Evolutionary conservation across 2,888 invertebrate species (phyloP).

Genomic region (Malachius bipustulatus): DNA sequence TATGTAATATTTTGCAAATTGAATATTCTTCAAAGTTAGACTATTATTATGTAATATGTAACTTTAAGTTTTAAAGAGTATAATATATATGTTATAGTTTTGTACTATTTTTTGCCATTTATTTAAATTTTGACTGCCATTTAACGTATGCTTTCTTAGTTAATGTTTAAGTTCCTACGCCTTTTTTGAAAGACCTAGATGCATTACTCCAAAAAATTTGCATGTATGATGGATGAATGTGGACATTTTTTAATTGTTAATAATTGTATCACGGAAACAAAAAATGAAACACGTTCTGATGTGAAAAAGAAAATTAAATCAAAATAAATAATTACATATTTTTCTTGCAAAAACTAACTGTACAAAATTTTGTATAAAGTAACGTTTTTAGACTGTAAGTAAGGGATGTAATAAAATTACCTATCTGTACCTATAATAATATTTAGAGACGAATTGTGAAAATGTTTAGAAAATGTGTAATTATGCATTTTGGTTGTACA

Average conservation of each 20-base stretch:
- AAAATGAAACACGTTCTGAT: neutral
- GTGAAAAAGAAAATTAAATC: conserved; percentile 1
- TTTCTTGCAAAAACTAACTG: conserved; percentile 12
- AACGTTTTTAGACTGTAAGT: conserved; percentile 8
- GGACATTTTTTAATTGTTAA: conserved; percentile 4
- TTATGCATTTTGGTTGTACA: conserved; percentile 9
- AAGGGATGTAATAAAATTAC: conserved; percentile 11
- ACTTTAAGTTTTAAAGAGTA: conserved; percentile 13
- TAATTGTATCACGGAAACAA: conserved; percentile 8
- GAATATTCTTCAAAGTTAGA: too few species aligned
- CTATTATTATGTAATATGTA: conserved; percentile 14
- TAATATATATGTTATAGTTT: conserved; percentile 21
- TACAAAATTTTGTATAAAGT: conserved; percentile 16
- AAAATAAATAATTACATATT: conserved; percentile 14
- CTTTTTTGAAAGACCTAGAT: conserved; percentile 17
- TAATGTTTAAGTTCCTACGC: conserved; percentile 31
- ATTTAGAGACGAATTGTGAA: conserved; percentile 10
- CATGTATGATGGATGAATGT: conserved; percentile 13
- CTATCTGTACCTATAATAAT: conserved; percentile 13
- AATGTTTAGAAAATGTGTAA: conserved; percentile 10
- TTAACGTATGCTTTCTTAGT: conserved; percentile 31
- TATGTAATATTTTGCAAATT: too few species aligned
- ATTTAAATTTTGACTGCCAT: conserved; percentile 30
- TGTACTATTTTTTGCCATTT: conserved; percentile 29
- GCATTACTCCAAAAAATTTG: conserved; percentile 12